Percentiles rank a stretch among this genome's conserved stretches.
phyloP scores from a whole-genome alignment of 2,113 vertebrate genomes.

The Elaphurus davidianus region DNA sequence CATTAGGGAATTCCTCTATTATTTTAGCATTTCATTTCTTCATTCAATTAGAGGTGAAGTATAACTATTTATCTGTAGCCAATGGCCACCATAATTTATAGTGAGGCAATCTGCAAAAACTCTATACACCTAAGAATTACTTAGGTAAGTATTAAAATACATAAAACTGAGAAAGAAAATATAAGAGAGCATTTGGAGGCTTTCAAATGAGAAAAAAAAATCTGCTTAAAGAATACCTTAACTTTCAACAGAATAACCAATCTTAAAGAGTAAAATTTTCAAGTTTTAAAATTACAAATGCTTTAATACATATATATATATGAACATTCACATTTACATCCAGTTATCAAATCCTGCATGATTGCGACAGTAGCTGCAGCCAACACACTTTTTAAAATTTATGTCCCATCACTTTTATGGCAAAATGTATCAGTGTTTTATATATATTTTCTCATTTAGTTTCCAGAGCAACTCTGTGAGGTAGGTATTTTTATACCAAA shows the following conservation, averaged over 20 bases:
- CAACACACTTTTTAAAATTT: neutral
- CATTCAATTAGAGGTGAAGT: neutral
- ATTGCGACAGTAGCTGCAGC: neutral
- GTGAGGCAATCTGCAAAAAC: neutral
- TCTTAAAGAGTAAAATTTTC: neutral
- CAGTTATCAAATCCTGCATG: neutral
- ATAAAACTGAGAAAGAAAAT: neutral
- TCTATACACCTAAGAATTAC: neutral
- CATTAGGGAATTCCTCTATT: neutral
- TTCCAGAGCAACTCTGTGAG: neutral
- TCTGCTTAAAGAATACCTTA: neutral
- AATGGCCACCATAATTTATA: neutral
- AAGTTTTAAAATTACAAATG: neutral
- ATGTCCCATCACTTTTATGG: neutral
- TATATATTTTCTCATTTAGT: neutral
- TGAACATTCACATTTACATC: neutral
- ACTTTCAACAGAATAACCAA: conserved; percentile 4
- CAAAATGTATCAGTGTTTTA: neutral
- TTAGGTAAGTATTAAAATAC: neutral
- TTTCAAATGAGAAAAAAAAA: neutral
- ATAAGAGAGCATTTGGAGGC: neutral
- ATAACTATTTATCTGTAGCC: neutral
- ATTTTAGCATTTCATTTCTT: neutral
- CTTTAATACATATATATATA: neutral
- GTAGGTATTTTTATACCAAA: neutral